phyloP scores from a whole-genome alignment of 2,113 vertebrate genomes.

The Pandion haliaetus region DNA sequence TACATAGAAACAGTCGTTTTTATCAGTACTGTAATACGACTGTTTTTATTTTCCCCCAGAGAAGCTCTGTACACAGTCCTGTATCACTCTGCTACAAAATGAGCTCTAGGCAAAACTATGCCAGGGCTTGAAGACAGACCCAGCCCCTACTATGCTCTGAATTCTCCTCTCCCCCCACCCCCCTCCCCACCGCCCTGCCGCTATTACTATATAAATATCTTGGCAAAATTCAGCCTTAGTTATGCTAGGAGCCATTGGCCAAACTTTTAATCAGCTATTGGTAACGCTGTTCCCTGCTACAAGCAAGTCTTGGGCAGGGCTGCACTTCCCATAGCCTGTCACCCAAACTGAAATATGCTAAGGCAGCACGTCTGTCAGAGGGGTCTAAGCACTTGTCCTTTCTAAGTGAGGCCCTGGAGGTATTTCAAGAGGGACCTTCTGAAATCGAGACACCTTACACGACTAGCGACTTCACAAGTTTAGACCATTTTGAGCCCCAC shows the following conservation, averaged over 20 bases:
- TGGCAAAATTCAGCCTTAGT: neutral
- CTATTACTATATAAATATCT: neutral
- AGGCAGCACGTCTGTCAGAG: neutral
- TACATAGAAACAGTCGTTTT: slow-evolving; percentile 15
- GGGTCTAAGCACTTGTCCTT: neutral
- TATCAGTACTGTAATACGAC: neutral
- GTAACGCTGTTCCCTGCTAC: neutral
- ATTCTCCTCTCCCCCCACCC: too few species aligned
- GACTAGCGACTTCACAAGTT: neutral
- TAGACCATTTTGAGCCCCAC: neutral
- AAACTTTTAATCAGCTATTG: neutral
- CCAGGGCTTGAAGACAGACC: neutral
- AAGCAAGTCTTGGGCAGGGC: neutral
- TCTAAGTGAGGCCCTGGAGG: neutral
- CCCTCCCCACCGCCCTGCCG: too few species aligned
- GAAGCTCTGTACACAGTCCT: neutral
- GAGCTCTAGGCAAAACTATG: neutral
- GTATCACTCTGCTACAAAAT: neutral
- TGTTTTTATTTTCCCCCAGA: neutral
- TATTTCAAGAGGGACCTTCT: neutral
- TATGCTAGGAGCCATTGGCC: neutral
- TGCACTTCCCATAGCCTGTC: neutral
- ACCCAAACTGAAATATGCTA: neutral
- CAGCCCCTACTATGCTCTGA: neutral
- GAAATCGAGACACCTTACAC: neutral